Evolutionary conservation across 2,797 vertebrate species (phyloP), one percentile per base, ranked within the genome.

Genomic region (Ataeniobius toweri): DNA sequence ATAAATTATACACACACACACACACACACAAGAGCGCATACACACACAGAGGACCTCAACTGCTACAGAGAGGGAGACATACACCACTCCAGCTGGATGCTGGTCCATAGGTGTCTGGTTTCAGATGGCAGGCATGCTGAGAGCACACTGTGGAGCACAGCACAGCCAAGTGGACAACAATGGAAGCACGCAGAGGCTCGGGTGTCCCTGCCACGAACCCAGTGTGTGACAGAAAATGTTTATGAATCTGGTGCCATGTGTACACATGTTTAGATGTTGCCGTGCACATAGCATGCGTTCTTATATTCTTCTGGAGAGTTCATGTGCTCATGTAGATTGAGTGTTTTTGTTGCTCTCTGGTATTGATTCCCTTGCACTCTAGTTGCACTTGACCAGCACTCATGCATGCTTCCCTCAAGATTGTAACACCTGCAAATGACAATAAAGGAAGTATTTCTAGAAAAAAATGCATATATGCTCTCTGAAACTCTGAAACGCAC

Each of bases 141-240:
- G 92, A 92, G 86, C 89, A 93, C 93, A 93, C 89, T 91, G 92
- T 92, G 93, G 94, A 92, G 92, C 93, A 94, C 93, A 95, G 94
- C 94, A 94, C 94, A 94, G 92, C 94, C 94, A 94, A 94, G 94
- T 94, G 94, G 94, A 92, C 93, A 83, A 90, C 87, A 85, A 86
- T 83, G 93, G 94, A 89, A 94, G 82, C 89, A 94, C 77, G 88
- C 88, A 87, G 92, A 89, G 89, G 86, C 87, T 90, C 91, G 93
- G 91, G 93, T 94, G 92, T 93, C 85, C 83, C 78, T 39, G 77
- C 79, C 36, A 71, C 68, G 73, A 83, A 78, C 82, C 68, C 81
- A 65, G 75, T 46, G 77, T 86, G 85, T 80, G 82, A 51, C 75
- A 80, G 79, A 81, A 78, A 58, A 67, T 80, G 61, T 87, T 86